A percentile compares a stretch with the other conserved stretches of the same genome.
These are phyloP conservation scores for Gymnocheta viridis DNA, from an alignment of 2,888 invertebrate species.

Conservation along the genomic window DNA sequence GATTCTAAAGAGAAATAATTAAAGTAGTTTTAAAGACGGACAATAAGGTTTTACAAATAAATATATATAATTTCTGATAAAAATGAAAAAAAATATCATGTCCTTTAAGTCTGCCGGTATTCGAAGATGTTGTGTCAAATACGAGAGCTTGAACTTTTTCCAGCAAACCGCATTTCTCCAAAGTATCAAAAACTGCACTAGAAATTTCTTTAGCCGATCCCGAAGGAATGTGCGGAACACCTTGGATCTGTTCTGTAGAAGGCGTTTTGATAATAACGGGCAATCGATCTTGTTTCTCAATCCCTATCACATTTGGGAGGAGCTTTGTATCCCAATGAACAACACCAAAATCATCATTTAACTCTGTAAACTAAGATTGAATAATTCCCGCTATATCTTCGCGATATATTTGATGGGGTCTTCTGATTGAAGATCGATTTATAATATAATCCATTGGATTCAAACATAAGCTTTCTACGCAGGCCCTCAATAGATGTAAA, in stretches of 20 bases:
- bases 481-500: constrained; percentile 20
- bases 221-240: no score
- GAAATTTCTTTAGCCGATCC: neutral
- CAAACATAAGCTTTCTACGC: no score
- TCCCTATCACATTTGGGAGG: constrained; percentile 14
- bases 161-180: constrained; percentile 13
- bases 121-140: constrained; percentile 32
- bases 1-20: constrained; percentile 78
- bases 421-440: constrained; percentile 12
- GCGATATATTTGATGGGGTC: no score
- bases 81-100: neutral
- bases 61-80: no score
- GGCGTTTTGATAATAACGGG: neutral
- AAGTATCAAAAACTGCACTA: constrained; percentile 23
- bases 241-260: no score
- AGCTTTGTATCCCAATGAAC: constrained; percentile 26
- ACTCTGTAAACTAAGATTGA: no score
- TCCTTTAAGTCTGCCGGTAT: constrained; percentile 3
- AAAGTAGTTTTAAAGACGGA: neutral
- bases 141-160: constrained; percentile 22
- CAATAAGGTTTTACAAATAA: no score
- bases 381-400: no score
- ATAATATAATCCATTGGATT: constrained; percentile 20
- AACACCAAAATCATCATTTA: constrained; percentile 36
- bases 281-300: constrained; percentile 6